A percentile compares a stretch with the other conserved stretches of the same genome.
Conservation (phyloP, 2,113 vertebrate species). For the Ammodytes dubius region DNA sequence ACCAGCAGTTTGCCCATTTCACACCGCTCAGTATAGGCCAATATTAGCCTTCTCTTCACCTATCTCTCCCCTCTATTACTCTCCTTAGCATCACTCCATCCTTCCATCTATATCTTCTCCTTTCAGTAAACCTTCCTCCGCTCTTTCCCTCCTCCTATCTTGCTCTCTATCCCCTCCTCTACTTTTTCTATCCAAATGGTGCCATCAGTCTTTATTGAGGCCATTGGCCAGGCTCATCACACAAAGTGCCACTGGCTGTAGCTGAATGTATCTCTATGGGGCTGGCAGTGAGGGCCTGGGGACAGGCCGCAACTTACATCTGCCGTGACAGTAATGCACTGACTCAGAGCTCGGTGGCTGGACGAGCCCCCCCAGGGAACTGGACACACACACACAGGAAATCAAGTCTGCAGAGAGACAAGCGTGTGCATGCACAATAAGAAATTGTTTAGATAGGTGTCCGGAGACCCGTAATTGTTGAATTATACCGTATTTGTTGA, state of each 20-base stretch:
- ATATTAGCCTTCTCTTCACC: slow-evolving; percentile 34
- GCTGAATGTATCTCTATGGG: slow-evolving; percentile 69
- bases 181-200: slow-evolving; percentile 38
- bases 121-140: slow-evolving; percentile 5
- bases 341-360: slow-evolving; percentile 61
- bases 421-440: slow-evolving; percentile 3
- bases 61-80: slow-evolving; percentile 28
- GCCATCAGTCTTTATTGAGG: slow-evolving; percentile 69
- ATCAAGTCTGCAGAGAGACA: slow-evolving; percentile 24
- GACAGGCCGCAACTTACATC: slow-evolving; percentile 67
- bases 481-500: slow-evolving; percentile 22
- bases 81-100: slow-evolving; percentile 25
- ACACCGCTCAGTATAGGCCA: slow-evolving; percentile 28
- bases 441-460: slow-evolving; percentile 48
- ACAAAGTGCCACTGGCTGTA: slow-evolving; percentile 68
- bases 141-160: background rate
- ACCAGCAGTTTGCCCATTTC: slow-evolving; percentile 48
- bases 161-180: background rate
- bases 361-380: slow-evolving; percentile 25
- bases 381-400: slow-evolving; percentile 44
- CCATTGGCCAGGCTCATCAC: slow-evolving; percentile 69
- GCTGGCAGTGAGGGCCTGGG: slow-evolving; percentile 48
- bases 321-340: slow-evolving; percentile 76
- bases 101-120: slow-evolving; percentile 7
- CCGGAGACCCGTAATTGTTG: slow-evolving; percentile 25